Conservation (phyloP, 2,797 vertebrate species). For the Eutrigla gurnardus region DNA sequence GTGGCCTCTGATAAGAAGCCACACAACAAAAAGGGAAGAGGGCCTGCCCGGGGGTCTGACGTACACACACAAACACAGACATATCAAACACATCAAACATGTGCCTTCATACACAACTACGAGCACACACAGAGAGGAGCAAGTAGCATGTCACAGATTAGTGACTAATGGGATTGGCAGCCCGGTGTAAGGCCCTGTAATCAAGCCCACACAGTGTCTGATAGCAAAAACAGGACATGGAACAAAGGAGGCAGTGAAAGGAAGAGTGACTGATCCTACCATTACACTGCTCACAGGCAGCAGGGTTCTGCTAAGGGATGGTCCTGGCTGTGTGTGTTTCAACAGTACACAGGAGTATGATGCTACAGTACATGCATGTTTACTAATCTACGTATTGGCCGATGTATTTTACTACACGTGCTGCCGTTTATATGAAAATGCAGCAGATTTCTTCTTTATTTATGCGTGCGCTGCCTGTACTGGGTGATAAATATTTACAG, state of each 20-base stretch:
- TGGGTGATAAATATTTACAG: slow-evolving; percentile 74
- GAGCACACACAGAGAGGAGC: slow-evolving; percentile 49
- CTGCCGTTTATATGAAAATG: slow-evolving; percentile 26
- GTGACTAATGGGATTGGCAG: slow-evolving; percentile 80
- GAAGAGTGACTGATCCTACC: slow-evolving; percentile 64
- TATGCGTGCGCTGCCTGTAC: slow-evolving; percentile 38
- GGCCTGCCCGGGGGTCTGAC: slow-evolving; percentile 39
- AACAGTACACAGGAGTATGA: slow-evolving; percentile 2
- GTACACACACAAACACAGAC: slow-evolving; percentile 50
- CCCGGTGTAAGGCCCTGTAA: slow-evolving; percentile 62
- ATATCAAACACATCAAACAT: slow-evolving; percentile 64
- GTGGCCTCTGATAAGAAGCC: slow-evolving; percentile 73
- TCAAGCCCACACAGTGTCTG: slow-evolving; percentile 74
- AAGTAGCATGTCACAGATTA: slow-evolving; percentile 78
- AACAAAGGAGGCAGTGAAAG: slow-evolving; percentile 75
- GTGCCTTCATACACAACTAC: slow-evolving; percentile 46
- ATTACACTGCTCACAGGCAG: slow-evolving; percentile 70
- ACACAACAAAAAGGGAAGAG: slow-evolving; percentile 52
- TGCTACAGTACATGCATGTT: slow-evolving; percentile 1
- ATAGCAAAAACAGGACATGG: slow-evolving; percentile 71
- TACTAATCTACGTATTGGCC: not conserved
- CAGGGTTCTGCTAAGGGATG: slow-evolving; percentile 48
- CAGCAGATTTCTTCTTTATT: slow-evolving; percentile 47
- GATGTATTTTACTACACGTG: not conserved
- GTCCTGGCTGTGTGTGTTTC: slow-evolving; percentile 34